Evolutionary conservation across 1,140 invertebrate species (phyloP), one percentile per base, ranked within the genome.

Genomic region (Eufriesea mexicana): DNA sequence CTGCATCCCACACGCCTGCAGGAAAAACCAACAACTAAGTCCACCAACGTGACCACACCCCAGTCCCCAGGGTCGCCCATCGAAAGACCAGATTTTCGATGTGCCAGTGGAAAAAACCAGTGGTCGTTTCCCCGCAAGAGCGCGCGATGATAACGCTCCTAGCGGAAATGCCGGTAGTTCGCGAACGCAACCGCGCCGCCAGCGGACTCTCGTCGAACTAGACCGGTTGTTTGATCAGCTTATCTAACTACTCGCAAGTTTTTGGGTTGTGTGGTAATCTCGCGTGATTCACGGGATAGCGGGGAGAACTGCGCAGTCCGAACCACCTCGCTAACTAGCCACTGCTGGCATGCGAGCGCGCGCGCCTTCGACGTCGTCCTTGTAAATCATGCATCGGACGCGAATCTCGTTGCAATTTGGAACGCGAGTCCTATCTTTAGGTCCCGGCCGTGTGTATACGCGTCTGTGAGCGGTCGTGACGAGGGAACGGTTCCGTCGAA

Each of bases 401-500:
- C 54, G 67, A 61, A 28, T 76, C 45, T 49, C 25, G 42, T 25
- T n/a, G 67, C 51, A 82, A 59, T 59, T 78, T 72, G 67, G 45
- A 76, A 86, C 73, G 80, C 55, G n/a, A 49, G n/a, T 57, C 62
- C 75, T 77, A 76, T 62, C 47, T 83, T 71, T 57, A 61, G 70
- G 62, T 16, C 74, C 47, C 28, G 25, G 18, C 7, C 12, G 71
- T 45, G 14, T 25, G n/a, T 51, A 28, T 55, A 76, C 72, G 54
- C 72, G 75, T 80, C 35, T 23, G 51, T 45, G 70, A 55, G 57
- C 47, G 59, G 74, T 54, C 75, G 59, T 79, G 54, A 83, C 59
- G 86, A 71, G 84, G 79, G 75, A 82, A 86, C 74, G 74, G 62
- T 87, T 86, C 86, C 61, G 49, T 47, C 85, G 72, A 84, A 77